These are phyloP conservation scores for Drosophila macrospina DNA, from an alignment of 2,888 invertebrate genomes.

Conservation along the genomic window DNA sequence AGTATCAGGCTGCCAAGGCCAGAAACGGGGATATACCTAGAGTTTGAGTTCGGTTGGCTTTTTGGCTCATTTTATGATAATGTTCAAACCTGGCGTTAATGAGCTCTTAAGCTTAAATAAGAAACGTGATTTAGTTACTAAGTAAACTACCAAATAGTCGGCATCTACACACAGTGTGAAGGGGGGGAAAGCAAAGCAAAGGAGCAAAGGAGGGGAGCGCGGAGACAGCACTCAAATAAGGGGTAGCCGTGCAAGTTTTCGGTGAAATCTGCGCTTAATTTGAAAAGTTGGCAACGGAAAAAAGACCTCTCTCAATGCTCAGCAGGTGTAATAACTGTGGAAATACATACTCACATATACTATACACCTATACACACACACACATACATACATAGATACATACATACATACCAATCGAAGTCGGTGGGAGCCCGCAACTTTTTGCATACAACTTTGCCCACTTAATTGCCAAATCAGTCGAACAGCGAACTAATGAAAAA, in stretches of 20 bases:
- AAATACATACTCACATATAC: conserved; percentile 14
- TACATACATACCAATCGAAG: conserved; percentile 21
- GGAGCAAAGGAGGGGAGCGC: neutral
- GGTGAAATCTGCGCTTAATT: conserved; percentile 77
- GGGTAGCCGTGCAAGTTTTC: conserved; percentile 48
- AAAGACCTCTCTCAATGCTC: conserved; percentile 43
- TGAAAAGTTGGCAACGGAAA: conserved; percentile 67
- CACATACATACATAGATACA: neutral
- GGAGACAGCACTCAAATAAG: conserved; percentile 20
- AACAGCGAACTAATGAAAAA: conserved; percentile 75
- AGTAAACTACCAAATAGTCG: conserved; percentile 75
- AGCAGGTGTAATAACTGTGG: conserved; percentile 61
- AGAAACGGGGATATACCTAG: conserved; percentile 36
- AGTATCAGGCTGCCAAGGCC: conserved; percentile 37
- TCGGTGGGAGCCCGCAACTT: conserved; percentile 52
- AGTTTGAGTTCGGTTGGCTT: conserved; percentile 43
- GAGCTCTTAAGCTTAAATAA: conserved; percentile 83
- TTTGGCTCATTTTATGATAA: conserved; percentile 78
- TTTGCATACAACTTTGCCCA: conserved; percentile 72
- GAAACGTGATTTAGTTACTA: conserved; percentile 82
- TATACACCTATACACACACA: conserved; percentile 4
- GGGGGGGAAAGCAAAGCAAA: too few relatives aligned
- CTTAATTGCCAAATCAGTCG: conserved; percentile 72
- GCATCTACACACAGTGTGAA: conserved; percentile 13
- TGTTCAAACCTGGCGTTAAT: conserved; percentile 77